A percentile compares a stretch with the other conserved stretches of the same genome.
phyloP scores from a whole-genome alignment of 2,797 vertebrate genomes.

The Bufotes viridis region DNA sequence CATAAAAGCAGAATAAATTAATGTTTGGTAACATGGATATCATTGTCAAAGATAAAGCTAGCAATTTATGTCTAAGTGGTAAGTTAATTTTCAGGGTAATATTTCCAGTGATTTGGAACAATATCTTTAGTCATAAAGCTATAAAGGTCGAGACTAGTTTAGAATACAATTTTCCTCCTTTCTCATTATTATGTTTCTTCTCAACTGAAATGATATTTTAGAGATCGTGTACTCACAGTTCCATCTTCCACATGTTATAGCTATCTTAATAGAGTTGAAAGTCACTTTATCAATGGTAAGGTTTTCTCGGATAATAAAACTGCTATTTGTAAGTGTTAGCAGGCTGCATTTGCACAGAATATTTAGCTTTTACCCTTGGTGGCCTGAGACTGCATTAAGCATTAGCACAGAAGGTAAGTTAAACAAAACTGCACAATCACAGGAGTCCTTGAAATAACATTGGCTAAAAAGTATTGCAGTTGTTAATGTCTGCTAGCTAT shows the following conservation, averaged over 20 bases:
- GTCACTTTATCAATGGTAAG: neutral
- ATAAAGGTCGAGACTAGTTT: neutral
- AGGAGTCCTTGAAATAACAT: slow-evolving; percentile 17
- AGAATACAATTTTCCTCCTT: neutral
- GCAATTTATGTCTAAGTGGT: neutral
- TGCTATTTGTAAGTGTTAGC: neutral
- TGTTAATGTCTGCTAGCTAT: neutral
- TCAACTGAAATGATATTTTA: neutral
- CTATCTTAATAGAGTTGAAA: neutral
- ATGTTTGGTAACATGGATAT: neutral
- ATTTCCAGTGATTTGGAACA: neutral
- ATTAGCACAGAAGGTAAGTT: neutral
- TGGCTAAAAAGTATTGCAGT: neutral
- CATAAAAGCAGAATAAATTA: neutral
- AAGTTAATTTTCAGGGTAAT: neutral
- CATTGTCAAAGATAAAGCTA: neutral
- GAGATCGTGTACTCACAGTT: neutral
- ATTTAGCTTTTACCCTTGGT: slow-evolving; percentile 1
- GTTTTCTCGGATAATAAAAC: slow-evolving; percentile 8
- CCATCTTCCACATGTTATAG: neutral
- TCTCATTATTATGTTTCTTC: neutral
- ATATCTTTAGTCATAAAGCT: neutral
- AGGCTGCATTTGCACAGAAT: neutral
- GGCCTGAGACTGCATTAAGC: neutral
- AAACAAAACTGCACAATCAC: neutral